Conservation (phyloP, 2,888 invertebrate species). For the Sialis fuliginosa region DNA sequence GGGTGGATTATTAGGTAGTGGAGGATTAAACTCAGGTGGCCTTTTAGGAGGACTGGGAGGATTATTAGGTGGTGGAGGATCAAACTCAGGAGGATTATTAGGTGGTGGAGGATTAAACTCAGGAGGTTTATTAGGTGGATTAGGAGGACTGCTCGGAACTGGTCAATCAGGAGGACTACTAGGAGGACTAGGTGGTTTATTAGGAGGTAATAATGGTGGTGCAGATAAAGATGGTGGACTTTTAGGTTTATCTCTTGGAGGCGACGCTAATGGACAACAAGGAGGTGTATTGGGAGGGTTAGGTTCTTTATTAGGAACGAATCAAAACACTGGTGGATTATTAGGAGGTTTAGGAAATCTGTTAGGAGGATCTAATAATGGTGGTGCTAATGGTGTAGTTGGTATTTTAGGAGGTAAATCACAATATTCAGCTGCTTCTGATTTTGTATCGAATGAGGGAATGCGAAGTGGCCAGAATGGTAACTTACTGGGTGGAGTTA, state of each 20-base stretch:
- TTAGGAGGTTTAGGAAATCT: conserved; percentile 2
- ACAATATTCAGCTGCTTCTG: too few relatives aligned
- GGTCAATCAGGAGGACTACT: not conserved
- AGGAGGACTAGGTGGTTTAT: conserved; percentile 4
- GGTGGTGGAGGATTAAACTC: not conserved
- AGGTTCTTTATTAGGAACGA: too few relatives aligned
- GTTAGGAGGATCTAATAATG: not conserved
- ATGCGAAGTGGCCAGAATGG: too few relatives aligned
- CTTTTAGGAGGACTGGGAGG: conserved; percentile 4
- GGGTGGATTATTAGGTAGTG: conserved; percentile 1
- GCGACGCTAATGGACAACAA: conserved; percentile 6
- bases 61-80: conserved; percentile 1
- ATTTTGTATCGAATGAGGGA: too few relatives aligned
- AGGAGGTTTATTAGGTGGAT: conserved; percentile 4
- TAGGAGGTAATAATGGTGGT: conserved; percentile 1
- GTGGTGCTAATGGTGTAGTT: not conserved
- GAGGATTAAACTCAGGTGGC: not conserved
- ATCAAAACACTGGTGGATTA: conserved; percentile 4
- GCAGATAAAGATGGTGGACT: conserved; percentile 2
- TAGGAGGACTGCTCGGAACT: not conserved
- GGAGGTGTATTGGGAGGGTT: conserved; percentile 8
- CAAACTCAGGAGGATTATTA: not conserved
- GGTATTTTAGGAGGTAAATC: not conserved
- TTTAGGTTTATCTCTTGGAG: conserved; percentile 7
- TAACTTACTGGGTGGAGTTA: too few relatives aligned